Conservation (phyloP, 2,113 vertebrate species). For the Deroptyus accipitrinus region DNA sequence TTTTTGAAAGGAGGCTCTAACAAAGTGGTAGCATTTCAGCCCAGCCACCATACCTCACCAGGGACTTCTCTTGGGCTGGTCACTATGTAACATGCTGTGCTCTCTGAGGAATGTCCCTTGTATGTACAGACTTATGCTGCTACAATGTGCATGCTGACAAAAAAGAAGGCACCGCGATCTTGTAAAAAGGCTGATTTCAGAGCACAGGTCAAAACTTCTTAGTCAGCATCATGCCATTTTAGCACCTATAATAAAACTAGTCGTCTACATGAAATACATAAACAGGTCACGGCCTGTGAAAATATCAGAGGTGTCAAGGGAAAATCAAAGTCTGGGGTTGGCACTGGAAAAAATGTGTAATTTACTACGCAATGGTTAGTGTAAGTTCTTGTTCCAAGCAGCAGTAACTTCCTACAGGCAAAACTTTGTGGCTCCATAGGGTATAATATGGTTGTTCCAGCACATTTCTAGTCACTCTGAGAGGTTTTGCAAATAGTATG, state of each 20-base stretch:
- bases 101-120: neutral
- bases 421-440: neutral
- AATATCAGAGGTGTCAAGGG: neutral
- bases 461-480: neutral
- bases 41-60: neutral
- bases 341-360: neutral
- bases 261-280: neutral
- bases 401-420: neutral
- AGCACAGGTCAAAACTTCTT: neutral
- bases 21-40: neutral
- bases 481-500: constrained; percentile 17
- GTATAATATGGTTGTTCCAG: neutral
- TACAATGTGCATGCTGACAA: accelerated
- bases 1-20: neutral
- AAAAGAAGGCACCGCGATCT: accelerated
- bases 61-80: too few relatives aligned
- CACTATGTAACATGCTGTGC: neutral
- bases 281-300: neutral
- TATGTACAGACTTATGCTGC: accelerated
- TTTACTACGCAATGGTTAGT: neutral
- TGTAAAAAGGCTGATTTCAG: neutral
- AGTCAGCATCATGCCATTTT: neutral
- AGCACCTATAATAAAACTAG: neutral
- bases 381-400: neutral
- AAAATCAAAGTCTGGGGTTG: neutral